Evolutionary conservation across 2,797 vertebrate species (phyloP).

Genomic region (Megalops cyprinoides): DNA sequence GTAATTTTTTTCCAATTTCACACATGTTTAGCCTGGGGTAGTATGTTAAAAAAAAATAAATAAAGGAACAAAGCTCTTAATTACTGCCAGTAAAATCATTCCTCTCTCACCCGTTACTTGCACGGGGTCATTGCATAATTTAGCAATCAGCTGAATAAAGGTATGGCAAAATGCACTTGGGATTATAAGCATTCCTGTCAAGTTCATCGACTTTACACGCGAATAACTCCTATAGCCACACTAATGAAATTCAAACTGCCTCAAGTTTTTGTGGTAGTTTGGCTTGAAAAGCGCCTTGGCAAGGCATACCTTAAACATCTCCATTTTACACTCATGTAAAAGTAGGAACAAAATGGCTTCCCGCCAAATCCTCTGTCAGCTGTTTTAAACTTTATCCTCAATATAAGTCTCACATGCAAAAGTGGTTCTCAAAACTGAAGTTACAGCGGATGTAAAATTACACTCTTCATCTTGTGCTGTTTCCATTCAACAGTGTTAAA

Average conservation of each 20-base stretch:
- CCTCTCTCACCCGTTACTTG: slow-evolving; percentile 51
- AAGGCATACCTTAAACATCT: slow-evolving; percentile 69
- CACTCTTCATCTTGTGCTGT: slow-evolving; percentile 65
- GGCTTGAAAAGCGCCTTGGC: slow-evolving; percentile 61
- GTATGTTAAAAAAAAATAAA: slow-evolving; percentile 10
- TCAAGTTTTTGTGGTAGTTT: slow-evolving; percentile 57
- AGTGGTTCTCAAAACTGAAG: slow-evolving; percentile 46
- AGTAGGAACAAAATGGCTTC: slow-evolving; percentile 79
- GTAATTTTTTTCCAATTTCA: slow-evolving; percentile 30
- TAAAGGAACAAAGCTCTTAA: slow-evolving; percentile 43
- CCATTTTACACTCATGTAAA: slow-evolving; percentile 82
- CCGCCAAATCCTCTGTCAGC: slow-evolving; percentile 78
- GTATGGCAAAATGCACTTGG: slow-evolving; percentile 62
- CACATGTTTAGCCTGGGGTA: slow-evolving; percentile 65
- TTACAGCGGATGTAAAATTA: background rate
- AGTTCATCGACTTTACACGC: slow-evolving; percentile 61
- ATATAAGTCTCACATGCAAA: slow-evolving; percentile 57
- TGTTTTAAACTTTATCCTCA: slow-evolving; percentile 71
- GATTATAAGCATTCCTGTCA: slow-evolving; percentile 67
- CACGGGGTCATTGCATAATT: slow-evolving; percentile 71
- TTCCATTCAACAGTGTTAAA: slow-evolving; percentile 56
- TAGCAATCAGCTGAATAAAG: slow-evolving; percentile 69
- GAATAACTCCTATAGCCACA: slow-evolving; percentile 45
- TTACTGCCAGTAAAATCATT: slow-evolving; percentile 52
- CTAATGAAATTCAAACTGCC: slow-evolving; percentile 62